phyloP scores from a whole-genome alignment of 2,113 vertebrate genomes.

The Hippocampus guttulatus region DNA sequence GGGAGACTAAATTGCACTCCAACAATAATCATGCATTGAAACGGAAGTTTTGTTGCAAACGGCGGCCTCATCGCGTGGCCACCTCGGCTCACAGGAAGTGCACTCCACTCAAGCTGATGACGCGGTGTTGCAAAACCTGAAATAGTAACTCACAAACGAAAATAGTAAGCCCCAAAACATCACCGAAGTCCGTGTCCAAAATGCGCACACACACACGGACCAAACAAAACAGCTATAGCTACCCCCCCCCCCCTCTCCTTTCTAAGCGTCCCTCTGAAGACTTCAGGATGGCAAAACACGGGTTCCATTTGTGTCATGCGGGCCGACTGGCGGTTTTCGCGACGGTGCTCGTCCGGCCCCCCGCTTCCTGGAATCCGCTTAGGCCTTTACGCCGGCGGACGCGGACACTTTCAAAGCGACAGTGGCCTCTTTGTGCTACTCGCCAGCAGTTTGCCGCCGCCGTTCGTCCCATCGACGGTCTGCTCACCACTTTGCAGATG shows the following conservation, averaged over 20 bases:
- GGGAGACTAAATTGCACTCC: too few species aligned
- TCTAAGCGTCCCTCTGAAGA: constrained; percentile 33
- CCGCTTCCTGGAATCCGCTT: not conserved
- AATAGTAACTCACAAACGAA: not conserved
- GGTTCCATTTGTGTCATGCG: constrained; percentile 41
- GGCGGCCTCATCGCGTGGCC: not conserved
- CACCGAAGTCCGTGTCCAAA: not conserved
- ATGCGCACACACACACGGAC: not conserved
- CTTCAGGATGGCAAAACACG: constrained; percentile 50
- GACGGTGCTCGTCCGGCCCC: constrained; percentile 35
- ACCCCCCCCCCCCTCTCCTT: constrained; percentile 17
- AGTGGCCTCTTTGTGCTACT: constrained; percentile 27
- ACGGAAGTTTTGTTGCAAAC: too few species aligned
- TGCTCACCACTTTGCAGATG: constrained; percentile 20
- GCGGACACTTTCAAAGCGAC: constrained; percentile 41
- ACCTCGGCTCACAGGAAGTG: not conserved
- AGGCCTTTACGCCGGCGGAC: constrained; percentile 10
- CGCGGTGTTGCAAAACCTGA: not conserved
- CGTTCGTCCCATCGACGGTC: constrained; percentile 24
- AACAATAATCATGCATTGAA: too few species aligned
- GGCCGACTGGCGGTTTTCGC: constrained; percentile 42
- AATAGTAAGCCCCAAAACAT: not conserved
- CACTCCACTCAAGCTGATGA: not conserved
- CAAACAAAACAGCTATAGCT: constrained; percentile 5
- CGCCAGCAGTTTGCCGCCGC: constrained; percentile 33